These are phyloP conservation scores for Equus quagga DNA, from an alignment of 2,113 vertebrate species.

Conservation along the genomic window DNA sequence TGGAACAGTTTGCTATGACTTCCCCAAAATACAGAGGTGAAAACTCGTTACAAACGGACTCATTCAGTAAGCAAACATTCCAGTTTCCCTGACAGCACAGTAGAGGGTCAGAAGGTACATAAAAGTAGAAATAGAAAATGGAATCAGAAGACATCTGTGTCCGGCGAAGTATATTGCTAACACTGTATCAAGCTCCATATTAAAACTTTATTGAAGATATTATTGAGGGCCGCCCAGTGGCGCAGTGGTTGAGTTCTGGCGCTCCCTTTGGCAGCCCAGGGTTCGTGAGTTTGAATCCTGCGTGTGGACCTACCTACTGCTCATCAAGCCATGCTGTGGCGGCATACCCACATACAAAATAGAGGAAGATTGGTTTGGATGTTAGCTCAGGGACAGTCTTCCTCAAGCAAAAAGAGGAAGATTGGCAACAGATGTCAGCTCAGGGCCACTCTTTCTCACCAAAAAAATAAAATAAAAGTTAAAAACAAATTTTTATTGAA, in stretches of 20 bases:
- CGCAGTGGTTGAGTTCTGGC: too few species aligned
- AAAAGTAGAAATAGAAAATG: constrained; percentile 9
- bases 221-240: neutral
- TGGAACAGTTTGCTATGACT: neutral
- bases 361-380: too few species aligned
- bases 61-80: neutral
- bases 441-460: too few species aligned
- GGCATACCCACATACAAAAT: too few species aligned
- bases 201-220: constrained; percentile 54
- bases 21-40: neutral
- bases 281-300: too few species aligned
- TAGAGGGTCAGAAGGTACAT: neutral
- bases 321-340: too few species aligned
- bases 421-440: too few species aligned
- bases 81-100: neutral
- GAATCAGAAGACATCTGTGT: constrained; percentile 32
- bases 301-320: too few species aligned
- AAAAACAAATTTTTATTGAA: constrained; percentile 16
- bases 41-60: constrained; percentile 47
- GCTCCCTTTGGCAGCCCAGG: too few species aligned
- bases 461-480: too few species aligned
- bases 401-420: too few species aligned
- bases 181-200: neutral
- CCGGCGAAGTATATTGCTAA: neutral
- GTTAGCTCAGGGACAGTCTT: too few species aligned